Evolutionary conservation across 92 coral and sea anemone genomes (phyloP), one percentile per base, ranked within the genome.

Genomic region (Micromussa lordhowensis): DNA sequence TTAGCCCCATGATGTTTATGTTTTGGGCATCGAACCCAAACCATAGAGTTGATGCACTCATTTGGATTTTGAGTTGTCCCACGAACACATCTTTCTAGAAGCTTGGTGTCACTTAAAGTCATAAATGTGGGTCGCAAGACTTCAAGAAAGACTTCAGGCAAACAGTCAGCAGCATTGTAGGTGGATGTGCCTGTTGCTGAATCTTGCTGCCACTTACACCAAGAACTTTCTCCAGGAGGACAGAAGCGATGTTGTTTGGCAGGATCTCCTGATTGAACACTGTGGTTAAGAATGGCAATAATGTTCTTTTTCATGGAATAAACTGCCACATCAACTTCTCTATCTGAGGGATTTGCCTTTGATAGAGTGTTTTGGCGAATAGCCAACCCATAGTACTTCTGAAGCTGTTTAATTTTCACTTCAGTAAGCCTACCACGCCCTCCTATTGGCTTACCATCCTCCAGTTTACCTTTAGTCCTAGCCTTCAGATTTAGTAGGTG

Each of bases 391-490:
- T 88, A 74, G 81, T 88, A 75, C 57, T 74, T 92, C 77, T 92
- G 94, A 18, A 92, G 54, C 74, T 88, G 75, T 79, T 88, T 84
- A 18, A 86, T 86, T 75, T 82, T 87, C 4, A 30, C 48, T 57
- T 91, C 89, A 34, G 91, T 82, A 68, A 88, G 94, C 83, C 94
- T 76, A 30, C 92, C 90, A 22, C 64, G 54, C 77, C 92, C 94
- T 54, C 92, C 90, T 35, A 85, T 85, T 21, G 94, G 80, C 88
- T 91, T 91, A 26, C 89, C 91, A 91, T 88, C 94, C 32, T 70
- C 74, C 34, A 92, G 80, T 84, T 86, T 89, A 32, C 88, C 86
- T 78, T 92, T 92, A 13, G 88, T 92, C 22, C 85, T 54, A 22
- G 92, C 84, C 26, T 92, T 80, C 32, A 92, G 77, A 51, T 72